Conservation (phyloP, 2,113 vertebrate genomes). For the Larimichthys polyactis region DNA sequence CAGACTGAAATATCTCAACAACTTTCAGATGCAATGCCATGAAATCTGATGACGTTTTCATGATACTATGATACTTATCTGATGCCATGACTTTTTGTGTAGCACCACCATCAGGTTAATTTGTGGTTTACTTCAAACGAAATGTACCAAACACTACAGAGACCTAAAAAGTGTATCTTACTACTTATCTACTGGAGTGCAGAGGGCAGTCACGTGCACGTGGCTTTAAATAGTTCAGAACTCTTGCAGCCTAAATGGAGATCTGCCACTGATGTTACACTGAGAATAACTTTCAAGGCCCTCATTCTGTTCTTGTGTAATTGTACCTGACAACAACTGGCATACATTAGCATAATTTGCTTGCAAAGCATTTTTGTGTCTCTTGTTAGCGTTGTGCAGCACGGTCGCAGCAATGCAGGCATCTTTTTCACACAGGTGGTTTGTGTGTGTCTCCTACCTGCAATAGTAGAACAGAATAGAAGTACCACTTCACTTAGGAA, state of each 20-base stretch:
- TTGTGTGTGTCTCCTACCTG: conserved; percentile 21
- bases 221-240: not conserved
- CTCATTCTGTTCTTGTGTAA: conserved; percentile 33
- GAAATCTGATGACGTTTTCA: too few species aligned
- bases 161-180: too few species aligned
- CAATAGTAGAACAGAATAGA: not conserved
- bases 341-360: conserved; percentile 49
- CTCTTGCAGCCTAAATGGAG: not conserved
- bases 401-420: conserved; percentile 23
- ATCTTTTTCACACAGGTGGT: conserved; percentile 29
- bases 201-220: not conserved
- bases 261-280: conserved; percentile 10
- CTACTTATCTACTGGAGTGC: not conserved
- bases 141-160: not conserved
- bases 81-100: too few species aligned
- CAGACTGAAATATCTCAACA: too few species aligned
- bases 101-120: too few species aligned
- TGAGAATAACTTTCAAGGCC: conserved; percentile 33
- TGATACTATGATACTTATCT: too few species aligned
- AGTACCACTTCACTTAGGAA: conserved; percentile 5
- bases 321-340: conserved; percentile 39
- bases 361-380: conserved; percentile 24
- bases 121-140: too few species aligned
- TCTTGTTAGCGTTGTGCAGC: conserved; percentile 28
- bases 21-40: too few species aligned